A percentile compares a stretch with the other conserved stretches of the same genome.
Conservation (phyloP, 2,113 vertebrate species). For the Bettongia penicillata region DNA sequence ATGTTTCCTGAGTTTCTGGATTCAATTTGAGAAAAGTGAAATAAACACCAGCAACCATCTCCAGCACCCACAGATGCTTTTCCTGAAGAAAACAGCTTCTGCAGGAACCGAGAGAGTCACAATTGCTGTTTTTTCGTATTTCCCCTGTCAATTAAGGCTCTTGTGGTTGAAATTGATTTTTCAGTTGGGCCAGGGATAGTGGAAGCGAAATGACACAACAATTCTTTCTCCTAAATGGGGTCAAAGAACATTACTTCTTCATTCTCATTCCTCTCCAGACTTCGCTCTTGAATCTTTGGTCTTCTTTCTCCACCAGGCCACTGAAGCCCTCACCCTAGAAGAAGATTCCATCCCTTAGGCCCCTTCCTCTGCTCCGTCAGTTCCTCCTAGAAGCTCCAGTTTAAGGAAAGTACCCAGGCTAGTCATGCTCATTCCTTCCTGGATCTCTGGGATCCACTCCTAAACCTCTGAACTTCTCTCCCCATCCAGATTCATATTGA, state of each 20-base stretch:
- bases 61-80: not conserved
- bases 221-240: not conserved
- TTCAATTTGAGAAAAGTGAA: slow-evolving; percentile 33
- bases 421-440: not conserved
- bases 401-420: not conserved
- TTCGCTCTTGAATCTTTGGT: not conserved
- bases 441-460: not conserved
- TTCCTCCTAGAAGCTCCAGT: not conserved
- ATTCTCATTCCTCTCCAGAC: not conserved
- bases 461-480: not conserved
- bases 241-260: not conserved
- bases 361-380: not conserved
- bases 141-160: not conserved
- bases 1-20: slow-evolving; percentile 34
- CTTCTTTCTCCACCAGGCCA: not conserved
- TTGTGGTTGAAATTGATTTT: slow-evolving; percentile 20
- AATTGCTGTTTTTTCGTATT: not conserved
- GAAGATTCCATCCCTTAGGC: not conserved
- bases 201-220: not conserved
- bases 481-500: not conserved
- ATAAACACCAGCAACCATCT: slow-evolving; percentile 21
- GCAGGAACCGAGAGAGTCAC: not conserved
- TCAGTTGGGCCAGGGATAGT: not conserved
- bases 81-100: not conserved
- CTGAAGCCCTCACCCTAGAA: not conserved